These are phyloP conservation scores for Pemphredon lugubris DNA, from an alignment of 2,888 invertebrate species.

Conservation along the genomic window DNA sequence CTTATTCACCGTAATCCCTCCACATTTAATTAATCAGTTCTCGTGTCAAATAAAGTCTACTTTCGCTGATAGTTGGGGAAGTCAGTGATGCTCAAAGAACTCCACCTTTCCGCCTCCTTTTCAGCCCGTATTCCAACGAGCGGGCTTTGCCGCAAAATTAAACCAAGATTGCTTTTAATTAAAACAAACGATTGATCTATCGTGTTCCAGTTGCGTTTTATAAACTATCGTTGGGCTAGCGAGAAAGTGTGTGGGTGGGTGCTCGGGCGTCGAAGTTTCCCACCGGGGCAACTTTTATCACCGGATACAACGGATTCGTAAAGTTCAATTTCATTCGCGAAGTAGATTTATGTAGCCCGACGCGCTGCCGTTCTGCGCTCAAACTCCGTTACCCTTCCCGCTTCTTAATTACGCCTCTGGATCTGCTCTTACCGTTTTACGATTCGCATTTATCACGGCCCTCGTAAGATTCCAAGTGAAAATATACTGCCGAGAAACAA, in stretches of 20 bases:
- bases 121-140: no score
- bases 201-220: background rate
- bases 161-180: no score
- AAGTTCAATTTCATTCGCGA: slow-evolving; percentile 62
- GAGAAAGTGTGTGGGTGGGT: no score
- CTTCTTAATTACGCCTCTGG: slow-evolving; percentile 64
- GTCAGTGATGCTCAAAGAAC: no score
- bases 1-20: no score
- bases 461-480: slow-evolving; percentile 58
- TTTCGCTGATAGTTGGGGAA: no score
- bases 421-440: slow-evolving; percentile 56
- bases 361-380: slow-evolving; percentile 36
- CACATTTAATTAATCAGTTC: no score
- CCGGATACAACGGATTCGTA: slow-evolving; percentile 54
- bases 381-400: slow-evolving; percentile 36
- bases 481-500: slow-evolving; percentile 62
- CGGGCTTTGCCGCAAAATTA: no score
- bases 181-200: no score
- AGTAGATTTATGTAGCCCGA: slow-evolving; percentile 57
- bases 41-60: no score
- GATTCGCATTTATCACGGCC: slow-evolving; percentile 63
- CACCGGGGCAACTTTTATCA: slow-evolving; percentile 32
- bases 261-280: slow-evolving; percentile 3
- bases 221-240: background rate
- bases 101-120: no score